These are phyloP conservation scores for Deroplatys truncata DNA, from an alignment of 2,888 invertebrate genomes.

Conservation along the genomic window DNA sequence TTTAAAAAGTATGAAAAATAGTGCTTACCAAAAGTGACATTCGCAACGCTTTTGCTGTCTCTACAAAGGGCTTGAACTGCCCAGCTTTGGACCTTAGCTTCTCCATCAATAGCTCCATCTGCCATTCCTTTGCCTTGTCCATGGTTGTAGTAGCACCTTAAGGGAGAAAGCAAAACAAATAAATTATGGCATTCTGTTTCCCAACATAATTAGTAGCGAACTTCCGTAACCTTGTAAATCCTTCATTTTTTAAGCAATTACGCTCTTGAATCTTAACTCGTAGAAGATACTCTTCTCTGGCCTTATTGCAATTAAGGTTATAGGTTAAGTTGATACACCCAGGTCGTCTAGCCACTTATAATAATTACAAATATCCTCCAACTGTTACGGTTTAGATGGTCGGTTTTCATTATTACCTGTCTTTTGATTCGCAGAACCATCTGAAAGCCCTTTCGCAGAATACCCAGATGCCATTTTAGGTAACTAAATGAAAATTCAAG, in stretches of 20 bases:
- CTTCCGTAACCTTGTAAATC: background rate
- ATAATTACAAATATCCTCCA: background rate
- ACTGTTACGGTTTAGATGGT: background rate
- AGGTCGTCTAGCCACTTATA: background rate
- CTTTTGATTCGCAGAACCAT: conserved; percentile 13
- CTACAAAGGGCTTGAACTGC: conserved; percentile 76
- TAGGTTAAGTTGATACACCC: background rate
- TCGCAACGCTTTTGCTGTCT: conserved; percentile 82
- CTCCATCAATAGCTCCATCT: conserved; percentile 87
- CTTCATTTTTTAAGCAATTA: background rate
- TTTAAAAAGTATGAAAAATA: background rate
- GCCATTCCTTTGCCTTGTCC: conserved; percentile 68
- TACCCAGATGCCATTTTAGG: conserved; percentile 17
- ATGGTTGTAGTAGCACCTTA: background rate
- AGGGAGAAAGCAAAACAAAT: background rate
- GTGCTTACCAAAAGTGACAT: conserved; percentile 75
- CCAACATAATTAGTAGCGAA: background rate
- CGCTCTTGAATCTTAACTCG: background rate
- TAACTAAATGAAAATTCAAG: background rate
- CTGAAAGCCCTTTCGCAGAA: conserved; percentile 6
- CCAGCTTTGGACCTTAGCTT: conserved; percentile 79
- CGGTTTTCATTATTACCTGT: background rate
- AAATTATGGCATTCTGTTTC: background rate
- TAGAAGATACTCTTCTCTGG: background rate
- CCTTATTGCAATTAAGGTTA: background rate